Evolutionary conservation across 2,888 invertebrate genomes (phyloP), one percentile per base, ranked within the genome.

Genomic region (Eristalis pertinax): DNA sequence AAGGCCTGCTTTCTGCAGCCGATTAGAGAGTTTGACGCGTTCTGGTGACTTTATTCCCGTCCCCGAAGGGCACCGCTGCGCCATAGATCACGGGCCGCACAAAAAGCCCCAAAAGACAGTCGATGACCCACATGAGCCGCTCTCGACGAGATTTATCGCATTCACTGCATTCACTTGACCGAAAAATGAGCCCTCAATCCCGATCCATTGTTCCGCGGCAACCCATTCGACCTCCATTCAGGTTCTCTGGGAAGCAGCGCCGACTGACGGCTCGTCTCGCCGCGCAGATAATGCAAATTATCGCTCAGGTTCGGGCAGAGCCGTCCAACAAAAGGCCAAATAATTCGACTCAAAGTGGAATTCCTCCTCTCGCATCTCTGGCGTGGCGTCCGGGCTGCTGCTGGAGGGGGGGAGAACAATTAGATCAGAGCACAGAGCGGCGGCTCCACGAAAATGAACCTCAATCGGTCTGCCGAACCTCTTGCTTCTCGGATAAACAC

Each of bases 201-300:
- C 50, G 50, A 8, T 19, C 50, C 19, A 50, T 50, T 50, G 50
- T 50, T 50, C 50, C 50, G 8, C 50, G n/a, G 4, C 8, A 50
- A 19, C n/a, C n/a, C 50, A n/a, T n/a, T 50, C 50, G 50, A 19
- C 50, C 50, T 19, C 19, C 50, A 19, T 50, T 50, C 50, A 7
- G 50, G 50, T 50, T 50, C 50, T 19, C 19, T 50, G 50, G 50
- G 50, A 50, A 50, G 13, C 50, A 8, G 43, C 43, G n/a, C 15
- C n/a, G 43, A 15, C 43, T 15, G 19, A 19, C 50, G 50, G 8
- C 19, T n/a, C 7, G 50, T 19, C 19, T 43, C 43, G 15, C 43
- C 15, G 43, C 43, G 43, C 7, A 50, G 56, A 74, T 74, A 74
- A 74, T 74, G 74, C 74, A 74, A 74, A 74, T 65, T 74, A 65